These are phyloP conservation scores for Coreoperca whiteheadi DNA, from an alignment of 2,113 vertebrate species.

Conservation along the genomic window DNA sequence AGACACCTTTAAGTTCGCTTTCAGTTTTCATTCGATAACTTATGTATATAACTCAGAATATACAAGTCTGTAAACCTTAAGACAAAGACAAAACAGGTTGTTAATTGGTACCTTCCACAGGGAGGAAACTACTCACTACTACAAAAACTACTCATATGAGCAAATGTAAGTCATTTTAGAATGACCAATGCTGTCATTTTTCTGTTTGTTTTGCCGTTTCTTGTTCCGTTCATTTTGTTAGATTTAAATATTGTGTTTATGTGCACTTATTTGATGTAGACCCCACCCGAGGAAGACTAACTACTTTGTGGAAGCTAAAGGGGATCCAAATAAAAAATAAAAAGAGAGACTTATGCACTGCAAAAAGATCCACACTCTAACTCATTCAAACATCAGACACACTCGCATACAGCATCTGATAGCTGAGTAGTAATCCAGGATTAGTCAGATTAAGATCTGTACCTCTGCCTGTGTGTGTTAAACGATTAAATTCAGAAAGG, in stretches of 20 bases:
- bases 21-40: neutral
- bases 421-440: slow-evolving; percentile 65
- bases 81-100: neutral
- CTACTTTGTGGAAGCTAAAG: neutral
- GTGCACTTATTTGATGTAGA: neutral
- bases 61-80: neutral
- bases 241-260: neutral
- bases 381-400: slow-evolving; percentile 39
- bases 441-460: slow-evolving; percentile 71
- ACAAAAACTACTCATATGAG: too few relatives aligned
- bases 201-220: neutral
- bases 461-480: slow-evolving; percentile 28
- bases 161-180: neutral
- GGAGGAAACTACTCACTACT: too few relatives aligned
- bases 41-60: too few relatives aligned
- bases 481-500: slow-evolving; percentile 44
- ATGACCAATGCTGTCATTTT: neutral
- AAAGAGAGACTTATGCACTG: neutral
- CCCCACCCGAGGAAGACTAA: neutral
- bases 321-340: neutral
- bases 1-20: neutral
- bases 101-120: neutral
- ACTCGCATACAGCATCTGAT: slow-evolving; percentile 19
- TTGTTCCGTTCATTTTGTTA: neutral
- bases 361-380: slow-evolving; percentile 3